Evolutionary conservation across 2,888 invertebrate species (phyloP), one percentile per base, ranked within the genome.

Genomic region (Euproctis similis): DNA sequence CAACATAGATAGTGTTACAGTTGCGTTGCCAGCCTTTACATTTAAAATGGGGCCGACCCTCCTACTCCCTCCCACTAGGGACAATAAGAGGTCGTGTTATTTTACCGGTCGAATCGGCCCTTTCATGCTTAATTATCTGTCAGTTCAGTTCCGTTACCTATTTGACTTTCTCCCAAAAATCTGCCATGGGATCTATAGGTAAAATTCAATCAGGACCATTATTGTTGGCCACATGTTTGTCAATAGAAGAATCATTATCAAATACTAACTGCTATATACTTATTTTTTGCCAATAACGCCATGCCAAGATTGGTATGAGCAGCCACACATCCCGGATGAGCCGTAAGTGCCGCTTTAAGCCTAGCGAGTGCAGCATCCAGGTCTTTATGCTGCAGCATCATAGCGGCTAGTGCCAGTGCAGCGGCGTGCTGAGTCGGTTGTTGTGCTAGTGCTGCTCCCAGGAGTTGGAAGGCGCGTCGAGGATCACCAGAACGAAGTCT

Each of bases 361-460:
- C 80, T 72, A 38, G 72, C 68, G 42, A 77, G 67, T 17, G 72
- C 84, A n/a, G 77, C 86, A 40, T 80, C 85, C 31, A 69, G 41
- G 45, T 77, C 84, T 43, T 61, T 75, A 42, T 86, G 84, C 63
- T 74, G 80, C 56, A 82, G 72, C 87, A 75, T 77, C 87, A 74
- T 85, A 49, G 81, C 84, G n/a, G 81, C 80, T 31, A 87, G 46
- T 10, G 86, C 76, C 37, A 87, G 53, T n/a, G 84, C 76, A 4
- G 75, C 87, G 20, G 73, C 74, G 50, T 75, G 85, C 41, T 84
- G 78, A 7, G 72, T 66, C 2, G 85, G 78, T 38, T 77, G 74
- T 39, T 76, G 76, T 2, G 86, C 67, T 12, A 87, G 48, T 31
- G 88, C 81, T 46, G 87, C 77, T 36, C 87, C 80, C 14, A 88